Evolutionary conservation across 30 jellyfish, hydroid and myxozoan species (phyloP).

Genomic region (Nemopilema nomurai): DNA sequence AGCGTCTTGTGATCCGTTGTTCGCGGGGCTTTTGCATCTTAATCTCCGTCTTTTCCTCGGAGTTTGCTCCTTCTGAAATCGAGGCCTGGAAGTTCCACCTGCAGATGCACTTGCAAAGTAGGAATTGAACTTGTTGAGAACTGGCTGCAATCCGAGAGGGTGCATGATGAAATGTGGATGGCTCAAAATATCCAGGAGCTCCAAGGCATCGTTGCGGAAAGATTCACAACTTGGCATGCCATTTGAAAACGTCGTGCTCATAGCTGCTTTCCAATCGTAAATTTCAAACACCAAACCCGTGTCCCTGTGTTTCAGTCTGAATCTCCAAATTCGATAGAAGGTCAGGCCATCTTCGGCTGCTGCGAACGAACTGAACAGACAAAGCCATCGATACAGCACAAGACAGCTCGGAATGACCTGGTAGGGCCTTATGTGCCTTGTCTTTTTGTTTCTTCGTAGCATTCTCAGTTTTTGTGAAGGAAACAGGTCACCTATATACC

Average conservation of each 20-base stretch:
- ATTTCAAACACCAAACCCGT: conserved; percentile 94
- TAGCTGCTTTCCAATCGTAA: conserved; percentile 99
- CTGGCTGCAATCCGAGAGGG: conserved; percentile 86
- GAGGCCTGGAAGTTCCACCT: conserved; percentile 72
- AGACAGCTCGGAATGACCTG: conserved; percentile 98
- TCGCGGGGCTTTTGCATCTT: conserved; percentile 15
- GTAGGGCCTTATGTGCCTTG: conserved; percentile 90
- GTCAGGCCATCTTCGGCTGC: conserved; percentile 97
- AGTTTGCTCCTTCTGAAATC: not conserved
- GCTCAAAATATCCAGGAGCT: conserved; percentile 77
- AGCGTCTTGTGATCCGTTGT: conserved; percentile 10
- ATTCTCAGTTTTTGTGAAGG: conserved; percentile 50
- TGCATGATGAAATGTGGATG: conserved; percentile 99
- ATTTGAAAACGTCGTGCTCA: conserved; percentile 86
- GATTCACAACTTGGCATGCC: conserved; percentile 76
- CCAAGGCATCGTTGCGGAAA: conserved; percentile 83
- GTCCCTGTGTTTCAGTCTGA: conserved; percentile 84
- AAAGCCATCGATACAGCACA: conserved; percentile 92
- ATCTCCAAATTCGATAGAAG: conserved; percentile 96
- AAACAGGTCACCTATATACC: conserved; percentile 79
- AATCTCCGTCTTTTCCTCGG: conserved; percentile 19
- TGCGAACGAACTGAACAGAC: conserved; percentile 78
- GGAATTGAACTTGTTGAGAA: conserved; percentile 26
- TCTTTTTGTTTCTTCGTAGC: conserved; percentile 45
- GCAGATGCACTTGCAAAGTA: conserved; percentile 86